Evolutionary conservation across 1,140 invertebrate genomes (phyloP).

Genomic region (Heliconius himera): DNA sequence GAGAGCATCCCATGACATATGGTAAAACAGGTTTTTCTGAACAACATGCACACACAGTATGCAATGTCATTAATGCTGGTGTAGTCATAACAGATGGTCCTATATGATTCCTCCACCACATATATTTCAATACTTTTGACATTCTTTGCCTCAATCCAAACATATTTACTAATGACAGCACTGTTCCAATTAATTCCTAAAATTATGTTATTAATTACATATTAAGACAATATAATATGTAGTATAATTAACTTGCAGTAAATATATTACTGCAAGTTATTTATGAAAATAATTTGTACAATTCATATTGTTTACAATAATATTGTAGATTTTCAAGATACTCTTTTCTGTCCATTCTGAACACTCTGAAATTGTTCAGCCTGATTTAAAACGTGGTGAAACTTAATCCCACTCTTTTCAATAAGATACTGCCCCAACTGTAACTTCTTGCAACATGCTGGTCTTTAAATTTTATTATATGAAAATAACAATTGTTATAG

Average conservation of each 20-base stretch:
- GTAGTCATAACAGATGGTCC: conserved; percentile 16
- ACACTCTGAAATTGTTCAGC: no score
- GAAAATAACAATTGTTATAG: not conserved
- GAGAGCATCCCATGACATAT: conserved; percentile 84
- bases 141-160: conserved; percentile 78
- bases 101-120: conserved; percentile 64
- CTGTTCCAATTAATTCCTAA: conserved; percentile 83
- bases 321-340: no score
- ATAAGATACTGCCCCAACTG: no score
- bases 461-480: no score
- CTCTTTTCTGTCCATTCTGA: no score
- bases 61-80: conserved; percentile 62
- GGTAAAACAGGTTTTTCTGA: conserved; percentile 82
- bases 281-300: no score
- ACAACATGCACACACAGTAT: conserved; percentile 82
- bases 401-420: no score
- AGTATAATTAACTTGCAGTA: no score
- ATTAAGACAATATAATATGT: no score
- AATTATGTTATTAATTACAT: not conserved
- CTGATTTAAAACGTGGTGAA: no score
- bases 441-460: not conserved
- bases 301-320: no score
- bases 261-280: no score
- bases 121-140: conserved; percentile 67
- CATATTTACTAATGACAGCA: conserved; percentile 83